Evolutionary conservation across 2,797 vertebrate genomes (phyloP), one percentile per base, ranked within the genome.

Genomic region (Psittacula echo): DNA sequence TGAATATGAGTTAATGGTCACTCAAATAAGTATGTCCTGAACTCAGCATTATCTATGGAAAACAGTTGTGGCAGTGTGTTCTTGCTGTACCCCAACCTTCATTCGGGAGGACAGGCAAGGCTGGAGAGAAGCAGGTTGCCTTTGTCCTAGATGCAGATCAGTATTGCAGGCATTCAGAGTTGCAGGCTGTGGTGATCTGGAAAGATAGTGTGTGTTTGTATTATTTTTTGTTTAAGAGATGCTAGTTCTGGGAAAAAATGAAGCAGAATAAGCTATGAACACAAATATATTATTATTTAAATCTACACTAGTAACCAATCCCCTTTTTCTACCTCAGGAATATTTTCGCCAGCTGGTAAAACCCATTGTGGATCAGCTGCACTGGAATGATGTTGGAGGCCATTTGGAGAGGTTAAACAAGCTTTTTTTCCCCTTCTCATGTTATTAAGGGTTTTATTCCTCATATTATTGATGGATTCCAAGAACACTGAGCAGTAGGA

Each of bases 281-380:
- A 72, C 10, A 53, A 88, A 68, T 60, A 45, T 12, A 22, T 68
- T 39, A 8, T 37, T 87, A 51, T 67, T 70, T 86, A 71, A 87
- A 76, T 67, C 15, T 78, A 42, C 41, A 20, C 7, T 30, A 26
- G 13, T 85, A 89, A 92, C 32, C 18, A 85, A 56, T 2, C 2
- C 7, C 9, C 5, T 42, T 94, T 70, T 97, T 96, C 95, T 96
- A 42, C 95, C 96, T n/a, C 90, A 99, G 99, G 41, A 34, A 62
- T 97, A 99, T 86, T 99, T 99, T 93, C 83, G 67, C 17, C 15
- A 22, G 11, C 96, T 98, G 80, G 98, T 99, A 74, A 98, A 97
- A 85, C 93, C 88, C 30, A 97, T 98, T 54, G 96, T 98, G n/a
- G 58, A 83, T 73, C 2, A 53, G 2, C 96, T 99, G 24, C 70